phyloP scores from a whole-genome alignment of 2,797 vertebrate species.

The Mycteria americana region DNA sequence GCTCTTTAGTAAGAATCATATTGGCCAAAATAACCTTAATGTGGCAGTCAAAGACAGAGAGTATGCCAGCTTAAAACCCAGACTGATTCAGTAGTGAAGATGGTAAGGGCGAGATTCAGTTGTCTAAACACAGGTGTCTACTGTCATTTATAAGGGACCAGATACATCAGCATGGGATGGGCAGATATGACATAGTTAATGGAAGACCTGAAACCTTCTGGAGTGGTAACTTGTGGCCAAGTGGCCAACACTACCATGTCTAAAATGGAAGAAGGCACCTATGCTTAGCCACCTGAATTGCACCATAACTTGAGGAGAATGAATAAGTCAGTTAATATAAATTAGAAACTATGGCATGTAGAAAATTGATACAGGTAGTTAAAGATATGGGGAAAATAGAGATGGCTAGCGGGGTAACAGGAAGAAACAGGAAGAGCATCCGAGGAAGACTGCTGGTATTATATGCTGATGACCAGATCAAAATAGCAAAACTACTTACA shows the following conservation, averaged over 20 bases:
- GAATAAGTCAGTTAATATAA: not conserved
- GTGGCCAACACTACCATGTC: not conserved
- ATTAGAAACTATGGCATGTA: not conserved
- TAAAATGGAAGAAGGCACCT: not conserved
- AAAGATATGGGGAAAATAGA: not conserved
- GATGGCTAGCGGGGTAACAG: not conserved
- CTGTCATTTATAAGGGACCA: not conserved
- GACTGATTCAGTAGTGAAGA: not conserved
- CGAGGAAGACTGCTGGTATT: not conserved
- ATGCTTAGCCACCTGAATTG: not conserved
- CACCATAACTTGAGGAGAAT: not conserved
- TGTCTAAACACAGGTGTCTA: not conserved
- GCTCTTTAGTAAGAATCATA: not conserved
- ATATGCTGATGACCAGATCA: not conserved
- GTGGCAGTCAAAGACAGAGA: not conserved
- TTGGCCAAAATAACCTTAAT: not conserved
- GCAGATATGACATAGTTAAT: not conserved
- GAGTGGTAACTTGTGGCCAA: not conserved
- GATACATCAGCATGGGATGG: not conserved
- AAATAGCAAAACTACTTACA: not conserved
- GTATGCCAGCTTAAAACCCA: not conserved
- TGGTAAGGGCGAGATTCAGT: not conserved
- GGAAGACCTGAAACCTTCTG: not conserved
- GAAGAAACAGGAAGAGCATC: not conserved
- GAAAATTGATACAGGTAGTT: not conserved